phyloP scores from a whole-genome alignment of 2,113 vertebrate species.

The Oncorhynchus mykiss region DNA sequence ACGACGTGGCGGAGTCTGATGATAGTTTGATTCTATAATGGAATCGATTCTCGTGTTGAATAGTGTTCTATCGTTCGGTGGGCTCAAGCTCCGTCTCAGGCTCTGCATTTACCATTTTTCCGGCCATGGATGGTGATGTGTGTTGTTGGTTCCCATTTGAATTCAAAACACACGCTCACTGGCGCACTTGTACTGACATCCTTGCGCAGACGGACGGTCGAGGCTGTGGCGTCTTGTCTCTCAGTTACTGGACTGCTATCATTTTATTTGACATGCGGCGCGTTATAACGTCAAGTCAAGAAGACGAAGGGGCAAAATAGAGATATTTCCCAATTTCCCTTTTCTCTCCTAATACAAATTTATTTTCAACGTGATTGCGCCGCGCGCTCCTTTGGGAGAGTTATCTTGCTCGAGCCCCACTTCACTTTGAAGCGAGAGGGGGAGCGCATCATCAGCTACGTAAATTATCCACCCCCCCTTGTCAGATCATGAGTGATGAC shows the following conservation, averaged over 20 bases:
- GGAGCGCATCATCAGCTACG: conserved; percentile 46
- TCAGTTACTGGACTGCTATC: conserved; percentile 42
- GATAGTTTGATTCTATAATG: background rate
- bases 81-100: conserved; percentile 47
- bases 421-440: conserved; percentile 10
- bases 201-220: conserved; percentile 11
- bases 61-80: conserved; percentile 20
- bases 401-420: background rate
- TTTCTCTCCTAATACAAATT: background rate
- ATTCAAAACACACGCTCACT: conserved; percentile 79
- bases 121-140: conserved; percentile 50
- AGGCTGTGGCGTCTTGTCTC: conserved; percentile 22
- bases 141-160: conserved; percentile 73
- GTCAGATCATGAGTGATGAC: conserved; percentile 45
- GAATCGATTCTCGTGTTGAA: conserved; percentile 10
- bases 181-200: conserved; percentile 69
- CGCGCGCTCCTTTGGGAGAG: background rate
- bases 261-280: conserved; percentile 47
- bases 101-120: conserved; percentile 58
- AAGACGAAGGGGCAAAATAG: background rate
- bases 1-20: conserved; percentile 6
- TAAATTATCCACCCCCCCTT: conserved; percentile 40
- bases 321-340: background rate
- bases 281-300: background rate
- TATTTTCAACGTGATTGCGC: conserved; percentile 6